Percentiles rank a stretch among this genome's conserved stretches.
phyloP scores from a whole-genome alignment of 2,888 invertebrate genomes.

The Apodemia duryi region DNA sequence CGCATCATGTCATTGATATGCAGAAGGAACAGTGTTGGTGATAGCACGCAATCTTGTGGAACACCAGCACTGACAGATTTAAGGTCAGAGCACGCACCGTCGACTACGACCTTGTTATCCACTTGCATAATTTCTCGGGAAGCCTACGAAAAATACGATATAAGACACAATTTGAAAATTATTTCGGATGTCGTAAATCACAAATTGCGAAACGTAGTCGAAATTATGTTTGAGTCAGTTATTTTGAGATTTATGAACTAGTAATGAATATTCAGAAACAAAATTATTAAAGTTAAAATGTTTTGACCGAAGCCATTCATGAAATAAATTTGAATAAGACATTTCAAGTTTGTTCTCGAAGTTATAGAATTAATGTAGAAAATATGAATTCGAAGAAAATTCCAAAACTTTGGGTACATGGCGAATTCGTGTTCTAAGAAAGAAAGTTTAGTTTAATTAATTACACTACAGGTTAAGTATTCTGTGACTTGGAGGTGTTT shows the following conservation, averaged over 20 bases:
- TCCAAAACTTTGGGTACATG: neutral
- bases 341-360: neutral
- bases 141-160: too few relatives aligned
- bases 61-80: too few relatives aligned
- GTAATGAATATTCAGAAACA: neutral
- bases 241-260: neutral
- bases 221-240: too few relatives aligned
- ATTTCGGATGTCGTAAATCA: too few relatives aligned
- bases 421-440: neutral
- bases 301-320: neutral
- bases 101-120: too few relatives aligned
- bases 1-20: too few relatives aligned
- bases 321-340: neutral
- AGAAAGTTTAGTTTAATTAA: constrained; percentile 9
- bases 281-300: neutral
- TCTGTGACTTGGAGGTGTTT: neutral
- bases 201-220: too few relatives aligned
- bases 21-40: too few relatives aligned
- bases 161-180: too few relatives aligned
- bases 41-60: too few relatives aligned
- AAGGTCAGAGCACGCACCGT: too few relatives aligned
- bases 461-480: neutral
- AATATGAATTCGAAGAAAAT: neutral
- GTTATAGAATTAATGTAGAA: neutral
- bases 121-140: too few relatives aligned